Conservation (phyloP, 1,140 invertebrate species). For the Anagrus nilaparvatae region DNA sequence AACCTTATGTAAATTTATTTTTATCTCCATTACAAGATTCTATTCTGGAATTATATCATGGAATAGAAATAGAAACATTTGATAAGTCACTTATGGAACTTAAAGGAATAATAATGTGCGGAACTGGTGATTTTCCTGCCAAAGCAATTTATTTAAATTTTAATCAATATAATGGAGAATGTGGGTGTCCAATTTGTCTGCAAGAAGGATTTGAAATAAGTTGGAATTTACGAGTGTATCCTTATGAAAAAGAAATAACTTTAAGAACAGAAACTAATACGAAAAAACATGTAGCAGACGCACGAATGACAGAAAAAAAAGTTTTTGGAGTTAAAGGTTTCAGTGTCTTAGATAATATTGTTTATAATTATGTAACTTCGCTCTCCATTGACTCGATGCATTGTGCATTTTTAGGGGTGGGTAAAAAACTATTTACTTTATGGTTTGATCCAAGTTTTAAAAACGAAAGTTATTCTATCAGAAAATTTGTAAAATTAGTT, state of each 20-base stretch:
- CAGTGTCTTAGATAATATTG: background rate
- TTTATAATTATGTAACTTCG: slow-evolving; percentile 9
- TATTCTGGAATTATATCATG: background rate
- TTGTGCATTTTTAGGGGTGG: slow-evolving; percentile 13
- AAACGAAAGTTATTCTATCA: too few species aligned
- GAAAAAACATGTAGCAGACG: background rate
- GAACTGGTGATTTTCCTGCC: background rate
- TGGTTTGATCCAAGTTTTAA: slow-evolving; percentile 11
- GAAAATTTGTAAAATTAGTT: too few species aligned
- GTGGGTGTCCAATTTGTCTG: background rate
- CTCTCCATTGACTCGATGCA: slow-evolving; percentile 17
- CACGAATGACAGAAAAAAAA: background rate
- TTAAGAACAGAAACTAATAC: background rate
- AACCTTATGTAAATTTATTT: background rate
- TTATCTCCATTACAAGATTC: background rate
- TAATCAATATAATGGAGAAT: background rate
- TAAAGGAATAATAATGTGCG: background rate
- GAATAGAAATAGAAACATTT: background rate
- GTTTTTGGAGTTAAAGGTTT: slow-evolving; percentile 7
- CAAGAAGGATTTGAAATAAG: background rate
- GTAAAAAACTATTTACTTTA: slow-evolving; percentile 7
- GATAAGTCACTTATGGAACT: background rate
- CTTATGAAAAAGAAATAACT: background rate
- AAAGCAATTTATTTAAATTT: background rate
- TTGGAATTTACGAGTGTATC: background rate